These are phyloP conservation scores for Nestor notabilis DNA, from an alignment of 2,113 vertebrate species.

Conservation along the genomic window DNA sequence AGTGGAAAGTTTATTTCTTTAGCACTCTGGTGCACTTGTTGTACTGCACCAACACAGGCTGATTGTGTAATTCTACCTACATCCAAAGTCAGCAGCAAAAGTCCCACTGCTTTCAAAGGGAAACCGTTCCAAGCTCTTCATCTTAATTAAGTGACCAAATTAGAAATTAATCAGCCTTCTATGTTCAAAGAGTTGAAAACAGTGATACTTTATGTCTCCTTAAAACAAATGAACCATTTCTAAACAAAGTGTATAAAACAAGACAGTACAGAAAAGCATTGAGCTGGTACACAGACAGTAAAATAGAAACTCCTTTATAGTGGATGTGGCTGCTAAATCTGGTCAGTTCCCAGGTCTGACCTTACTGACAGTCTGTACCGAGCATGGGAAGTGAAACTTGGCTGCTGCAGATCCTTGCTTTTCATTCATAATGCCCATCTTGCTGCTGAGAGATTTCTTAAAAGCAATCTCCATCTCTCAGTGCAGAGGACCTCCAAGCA, in stretches of 20 bases:
- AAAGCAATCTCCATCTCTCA: neutral
- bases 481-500: neutral
- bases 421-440: neutral
- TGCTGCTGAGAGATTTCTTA: neutral
- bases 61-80: neutral
- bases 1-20: slow-evolving; percentile 2
- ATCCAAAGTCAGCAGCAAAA: neutral
- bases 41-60: neutral
- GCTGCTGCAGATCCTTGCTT: neutral
- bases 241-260: neutral
- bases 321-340: neutral
- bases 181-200: slow-evolving; percentile 16
- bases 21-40: neutral
- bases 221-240: slow-evolving; percentile 18
- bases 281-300: neutral
- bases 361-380: fast-evolving
- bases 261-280: neutral
- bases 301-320: neutral
- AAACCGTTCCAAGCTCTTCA: neutral
- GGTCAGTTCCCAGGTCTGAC: neutral
- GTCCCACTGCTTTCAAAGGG: neutral
- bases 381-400: neutral
- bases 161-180: slow-evolving; percentile 16
- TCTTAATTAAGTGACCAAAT: slow-evolving; percentile 35
- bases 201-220: neutral